Evolutionary conservation across 2,797 vertebrate species (phyloP), one percentile per base, ranked within the genome.

Genomic region (Taeniopygia guttata): DNA sequence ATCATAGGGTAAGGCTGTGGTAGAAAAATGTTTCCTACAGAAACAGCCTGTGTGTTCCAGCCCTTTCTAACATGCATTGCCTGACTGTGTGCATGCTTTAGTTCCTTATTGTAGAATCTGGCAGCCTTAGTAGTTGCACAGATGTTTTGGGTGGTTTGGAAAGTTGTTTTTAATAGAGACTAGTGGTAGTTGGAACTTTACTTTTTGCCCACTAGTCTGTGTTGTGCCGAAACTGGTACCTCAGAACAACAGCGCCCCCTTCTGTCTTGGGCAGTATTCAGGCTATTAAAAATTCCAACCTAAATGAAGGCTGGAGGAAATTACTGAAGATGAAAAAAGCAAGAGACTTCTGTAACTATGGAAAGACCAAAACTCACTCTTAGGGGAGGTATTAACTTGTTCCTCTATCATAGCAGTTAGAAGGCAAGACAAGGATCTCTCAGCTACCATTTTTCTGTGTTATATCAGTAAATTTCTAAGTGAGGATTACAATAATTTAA

Each of bases 41-140:
- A 40, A 30, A 32, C 27, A 76, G 38, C 25, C 0, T 0, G 60
- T 0, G 0, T 17, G 43, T n/a, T 85, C 70, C 84, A 43, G 3
- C 64, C 56, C 34, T 77, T 40, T 70, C 42, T 30, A 38, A n/a
- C 1, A 5, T 3, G 1, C 18, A 1, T 7, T 59, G 42, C 63
- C 29, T 27, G 29, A 13, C 54, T 8, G 5, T 11, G 34, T 13
- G 29, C 21, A 11, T 12, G 0, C 55, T 84, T 73, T 29, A 46
- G 22, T 16, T 81, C 34, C 43, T 75, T 43, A 11, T 4, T 64
- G 49, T 30, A 76, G 49, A 40, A 70, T 42, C 45, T 74, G 62
- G 27, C 48, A 67, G 38, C 13, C 6, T 56, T 34, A 34, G 32
- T 4, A 52, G 42, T 30, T 45, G 45, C 18, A 34, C 36, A 43